These are phyloP conservation scores for Tridacna crocea DNA, from an alignment of 2,888 invertebrate species.

Conservation along the genomic window DNA sequence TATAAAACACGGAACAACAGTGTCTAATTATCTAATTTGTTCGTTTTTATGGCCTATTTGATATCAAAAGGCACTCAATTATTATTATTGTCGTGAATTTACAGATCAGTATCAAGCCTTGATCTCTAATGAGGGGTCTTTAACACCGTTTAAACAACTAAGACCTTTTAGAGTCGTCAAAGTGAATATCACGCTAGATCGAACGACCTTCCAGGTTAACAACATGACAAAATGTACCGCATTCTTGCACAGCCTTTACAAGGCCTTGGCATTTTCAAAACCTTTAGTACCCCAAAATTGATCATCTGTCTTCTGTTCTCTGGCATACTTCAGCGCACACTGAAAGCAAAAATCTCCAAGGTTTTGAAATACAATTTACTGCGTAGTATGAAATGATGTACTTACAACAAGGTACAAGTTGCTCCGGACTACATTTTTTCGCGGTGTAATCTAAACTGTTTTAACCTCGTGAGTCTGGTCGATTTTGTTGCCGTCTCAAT, in stretches of 20 bases:
- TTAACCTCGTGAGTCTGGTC: slow-evolving; percentile 18
- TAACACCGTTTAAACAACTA: slow-evolving; percentile 30
- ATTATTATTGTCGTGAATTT: slow-evolving; percentile 32
- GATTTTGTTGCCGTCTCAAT: slow-evolving; percentile 20
- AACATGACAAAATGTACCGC: slow-evolving; percentile 1
- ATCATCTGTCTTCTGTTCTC: too few species aligned
- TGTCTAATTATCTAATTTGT: slow-evolving; percentile 33
- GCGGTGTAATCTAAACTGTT: not conserved
- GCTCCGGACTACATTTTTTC: not conserved
- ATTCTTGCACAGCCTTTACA: too few species aligned
- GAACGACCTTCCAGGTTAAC: slow-evolving; percentile 9
- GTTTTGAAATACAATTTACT: too few species aligned
- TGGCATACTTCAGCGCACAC: too few species aligned
- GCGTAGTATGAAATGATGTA: too few species aligned
- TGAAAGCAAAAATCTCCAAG: too few species aligned
- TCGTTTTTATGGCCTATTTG: slow-evolving; percentile 38
- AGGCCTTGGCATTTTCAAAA: too few species aligned
- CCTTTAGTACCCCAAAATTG: too few species aligned
- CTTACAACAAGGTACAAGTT: too few species aligned
- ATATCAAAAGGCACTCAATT: slow-evolving; percentile 33
- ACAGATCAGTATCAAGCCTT: slow-evolving; percentile 25
- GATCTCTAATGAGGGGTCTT: slow-evolving; percentile 35
- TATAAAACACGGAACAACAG: slow-evolving; percentile 27
- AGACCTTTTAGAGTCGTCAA: slow-evolving; percentile 24
- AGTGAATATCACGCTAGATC: slow-evolving; percentile 20